phyloP scores from a whole-genome alignment of 2,113 vertebrate species.

The Trematomus loennbergii region DNA sequence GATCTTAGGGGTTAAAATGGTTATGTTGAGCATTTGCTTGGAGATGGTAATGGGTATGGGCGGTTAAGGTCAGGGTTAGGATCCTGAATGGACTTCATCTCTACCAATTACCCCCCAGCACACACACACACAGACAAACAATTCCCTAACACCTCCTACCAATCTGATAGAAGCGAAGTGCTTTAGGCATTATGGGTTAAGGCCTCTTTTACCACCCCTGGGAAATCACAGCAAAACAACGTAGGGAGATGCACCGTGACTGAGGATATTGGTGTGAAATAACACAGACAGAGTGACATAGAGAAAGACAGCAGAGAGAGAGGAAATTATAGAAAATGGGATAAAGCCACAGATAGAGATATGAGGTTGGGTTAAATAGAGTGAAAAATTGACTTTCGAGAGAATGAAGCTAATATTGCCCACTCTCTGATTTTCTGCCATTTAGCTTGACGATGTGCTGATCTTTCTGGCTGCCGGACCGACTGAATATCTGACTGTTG shows the following conservation, averaged over 20 bases:
- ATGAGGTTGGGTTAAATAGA: constrained; percentile 58
- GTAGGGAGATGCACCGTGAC: constrained; percentile 77
- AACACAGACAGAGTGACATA: constrained; percentile 42
- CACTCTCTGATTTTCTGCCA: constrained; percentile 24
- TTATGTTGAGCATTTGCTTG: constrained; percentile 55
- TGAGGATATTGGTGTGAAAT: constrained; percentile 76
- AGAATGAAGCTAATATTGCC: constrained; percentile 51
- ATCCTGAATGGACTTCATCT: constrained; percentile 51
- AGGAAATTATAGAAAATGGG: constrained; percentile 40
- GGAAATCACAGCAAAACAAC: constrained; percentile 80
- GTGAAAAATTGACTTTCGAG: constrained; percentile 48
- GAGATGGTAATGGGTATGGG: constrained; percentile 57
- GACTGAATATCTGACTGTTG: background rate
- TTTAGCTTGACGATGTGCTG: constrained; percentile 42
- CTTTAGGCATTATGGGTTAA: constrained; percentile 74
- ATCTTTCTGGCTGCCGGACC: constrained; percentile 9
- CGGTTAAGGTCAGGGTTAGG: constrained; percentile 62
- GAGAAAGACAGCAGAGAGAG: constrained; percentile 23
- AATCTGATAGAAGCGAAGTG: constrained; percentile 68
- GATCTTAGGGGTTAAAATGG: constrained; percentile 33
- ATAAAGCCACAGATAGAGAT: constrained; percentile 33
- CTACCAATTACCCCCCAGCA: constrained; percentile 4
- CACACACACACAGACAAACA: constrained; percentile 31
- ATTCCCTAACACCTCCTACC: constrained; percentile 57
- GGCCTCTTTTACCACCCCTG: constrained; percentile 71